Evolutionary conservation across 2,113 vertebrate species (phyloP).

Genomic region (Cyrtonyx montezumae): DNA sequence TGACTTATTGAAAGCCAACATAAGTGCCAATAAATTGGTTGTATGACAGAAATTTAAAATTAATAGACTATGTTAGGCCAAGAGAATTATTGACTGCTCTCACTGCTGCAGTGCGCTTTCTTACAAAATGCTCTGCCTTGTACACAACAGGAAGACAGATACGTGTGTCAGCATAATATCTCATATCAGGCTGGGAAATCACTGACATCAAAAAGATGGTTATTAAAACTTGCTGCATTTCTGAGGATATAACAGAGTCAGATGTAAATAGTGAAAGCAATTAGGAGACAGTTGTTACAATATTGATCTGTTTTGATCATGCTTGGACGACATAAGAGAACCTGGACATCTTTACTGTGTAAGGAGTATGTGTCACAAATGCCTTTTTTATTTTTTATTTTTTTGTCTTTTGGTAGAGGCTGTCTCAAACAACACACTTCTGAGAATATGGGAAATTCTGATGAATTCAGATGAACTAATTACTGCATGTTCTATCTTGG

Average conservation of each 20-base stretch:
- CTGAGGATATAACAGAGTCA: not conserved
- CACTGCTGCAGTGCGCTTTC: not conserved
- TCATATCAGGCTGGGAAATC: conserved; percentile 20
- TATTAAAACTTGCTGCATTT: not conserved
- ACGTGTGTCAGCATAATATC: not conserved
- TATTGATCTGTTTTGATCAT: not conserved
- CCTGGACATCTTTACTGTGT: not conserved
- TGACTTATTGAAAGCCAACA: not conserved
- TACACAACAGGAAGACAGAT: conserved; percentile 1
- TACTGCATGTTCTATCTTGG: not conserved
- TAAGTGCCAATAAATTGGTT: not conserved
- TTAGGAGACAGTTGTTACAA: not conserved
- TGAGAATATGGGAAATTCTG: not conserved
- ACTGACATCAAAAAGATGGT: not conserved
- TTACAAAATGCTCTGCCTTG: not conserved
- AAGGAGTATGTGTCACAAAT: not conserved
- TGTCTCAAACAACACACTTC: not conserved
- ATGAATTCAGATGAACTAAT: not conserved
- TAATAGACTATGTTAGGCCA: not conserved
- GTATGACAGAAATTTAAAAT: conserved; percentile 24
- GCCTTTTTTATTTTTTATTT: not conserved
- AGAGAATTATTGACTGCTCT: not conserved
- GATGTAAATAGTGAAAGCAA: not conserved
- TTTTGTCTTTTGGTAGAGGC: not conserved
- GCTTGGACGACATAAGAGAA: not conserved